Conservation (phyloP, 2,797 vertebrate species). For the Sebastolobus altivelis region DNA sequence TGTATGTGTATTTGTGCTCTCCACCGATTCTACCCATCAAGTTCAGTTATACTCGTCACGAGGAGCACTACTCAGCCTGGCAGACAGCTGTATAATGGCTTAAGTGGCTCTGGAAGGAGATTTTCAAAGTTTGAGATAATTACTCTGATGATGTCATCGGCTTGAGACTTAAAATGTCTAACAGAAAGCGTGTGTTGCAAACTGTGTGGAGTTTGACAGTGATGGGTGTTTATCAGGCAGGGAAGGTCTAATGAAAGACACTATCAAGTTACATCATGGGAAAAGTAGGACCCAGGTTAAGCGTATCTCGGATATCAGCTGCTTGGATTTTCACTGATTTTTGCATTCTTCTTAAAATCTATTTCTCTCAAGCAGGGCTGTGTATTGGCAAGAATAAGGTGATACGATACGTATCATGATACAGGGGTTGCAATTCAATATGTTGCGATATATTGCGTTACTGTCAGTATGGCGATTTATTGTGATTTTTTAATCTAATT, state of each 20-base stretch:
- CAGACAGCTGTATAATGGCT: background rate
- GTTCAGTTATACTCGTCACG: background rate
- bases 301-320: background rate
- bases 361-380: background rate
- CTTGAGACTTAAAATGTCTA: background rate
- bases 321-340: background rate
- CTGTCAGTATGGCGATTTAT: rapidly evolving
- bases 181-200: background rate
- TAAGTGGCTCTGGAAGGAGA: background rate
- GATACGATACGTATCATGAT: too few species aligned
- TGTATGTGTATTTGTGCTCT: background rate
- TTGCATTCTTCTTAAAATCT: rapidly evolving
- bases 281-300: background rate
- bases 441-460: too few species aligned
- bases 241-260: background rate
- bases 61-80: background rate
- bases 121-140: background rate
- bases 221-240: background rate
- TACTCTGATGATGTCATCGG: background rate
- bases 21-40: background rate
- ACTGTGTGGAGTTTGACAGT: background rate
- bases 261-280: background rate
- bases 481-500: too few species aligned
- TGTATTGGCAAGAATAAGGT: too few species aligned
- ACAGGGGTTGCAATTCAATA: too few species aligned